Conservation (phyloP, 2,113 vertebrate genomes). For the Orcinus orca region DNA sequence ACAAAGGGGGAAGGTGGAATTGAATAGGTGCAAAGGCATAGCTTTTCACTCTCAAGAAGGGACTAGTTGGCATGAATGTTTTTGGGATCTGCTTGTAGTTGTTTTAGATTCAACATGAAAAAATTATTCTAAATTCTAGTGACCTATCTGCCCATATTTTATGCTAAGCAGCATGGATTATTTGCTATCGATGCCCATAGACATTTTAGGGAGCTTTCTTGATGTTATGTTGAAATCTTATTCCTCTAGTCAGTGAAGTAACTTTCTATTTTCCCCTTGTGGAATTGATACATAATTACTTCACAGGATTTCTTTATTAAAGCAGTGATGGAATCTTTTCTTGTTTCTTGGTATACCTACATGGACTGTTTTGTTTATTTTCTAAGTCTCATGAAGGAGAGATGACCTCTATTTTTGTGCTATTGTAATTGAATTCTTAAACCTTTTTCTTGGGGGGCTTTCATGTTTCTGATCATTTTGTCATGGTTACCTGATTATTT, state of each 20-base stretch:
- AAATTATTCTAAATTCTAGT: not conserved
- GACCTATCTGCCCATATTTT: not conserved
- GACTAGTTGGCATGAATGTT: not conserved
- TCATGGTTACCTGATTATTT: not conserved
- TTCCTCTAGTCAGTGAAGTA: not conserved
- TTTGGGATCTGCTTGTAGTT: not conserved
- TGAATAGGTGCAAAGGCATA: not conserved
- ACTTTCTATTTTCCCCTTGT: not conserved
- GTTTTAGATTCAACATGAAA: not conserved
- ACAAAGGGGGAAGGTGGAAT: not conserved
- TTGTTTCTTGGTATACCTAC: not conserved
- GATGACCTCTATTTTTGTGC: slow-evolving; percentile 4
- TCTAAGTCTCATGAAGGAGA: not conserved
- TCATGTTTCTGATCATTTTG: not conserved
- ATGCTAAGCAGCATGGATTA: not conserved
- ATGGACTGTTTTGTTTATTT: not conserved
- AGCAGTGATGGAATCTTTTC: not conserved
- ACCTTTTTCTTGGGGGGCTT: not conserved
- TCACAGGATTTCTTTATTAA: not conserved
- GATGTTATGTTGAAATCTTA: not conserved
- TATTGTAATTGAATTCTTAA: not conserved
- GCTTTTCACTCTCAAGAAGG: not conserved
- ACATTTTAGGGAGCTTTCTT: not conserved
- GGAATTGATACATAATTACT: not conserved
- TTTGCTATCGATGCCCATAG: not conserved